phyloP scores from a whole-genome alignment of 2,888 invertebrate genomes.

The Itoplectis maculator region DNA sequence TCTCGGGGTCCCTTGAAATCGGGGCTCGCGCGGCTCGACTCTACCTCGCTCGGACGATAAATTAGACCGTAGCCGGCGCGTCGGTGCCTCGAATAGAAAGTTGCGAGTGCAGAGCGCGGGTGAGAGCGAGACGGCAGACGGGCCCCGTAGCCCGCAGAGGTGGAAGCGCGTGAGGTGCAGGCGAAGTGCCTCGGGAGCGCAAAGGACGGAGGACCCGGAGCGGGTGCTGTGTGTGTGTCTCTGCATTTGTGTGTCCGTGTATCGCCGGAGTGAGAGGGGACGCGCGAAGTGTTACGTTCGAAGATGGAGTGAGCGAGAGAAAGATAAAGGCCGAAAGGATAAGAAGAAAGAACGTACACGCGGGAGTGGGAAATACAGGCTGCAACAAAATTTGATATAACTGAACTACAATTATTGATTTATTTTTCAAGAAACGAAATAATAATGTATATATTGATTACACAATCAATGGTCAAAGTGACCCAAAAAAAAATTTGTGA shows the following conservation, averaged over 20 bases:
- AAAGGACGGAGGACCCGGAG: neutral
- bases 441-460: no score
- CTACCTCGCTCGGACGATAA: conserved; percentile 72
- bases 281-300: conserved; percentile 46
- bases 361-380: conserved; percentile 38
- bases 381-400: conserved; percentile 33
- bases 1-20: conserved; percentile 21
- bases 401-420: neutral
- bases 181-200: neutral
- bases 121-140: conserved; percentile 45
- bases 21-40: conserved; percentile 28
- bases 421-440: neutral
- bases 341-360: conserved; percentile 30
- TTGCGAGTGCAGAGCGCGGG: conserved; percentile 68
- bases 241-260: no score
- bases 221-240: conserved; percentile 43
- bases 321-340: conserved; percentile 18
- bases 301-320: conserved; percentile 35
- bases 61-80: conserved; percentile 73
- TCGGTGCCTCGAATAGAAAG: conserved; percentile 76
- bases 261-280: conserved; percentile 12
- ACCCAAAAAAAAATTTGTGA: no score
- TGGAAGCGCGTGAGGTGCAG: conserved; percentile 16
- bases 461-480: no score
- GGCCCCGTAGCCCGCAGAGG: conserved; percentile 26